A percentile compares a stretch with the other conserved stretches of the same genome.
Conservation (phyloP, 1,140 invertebrate species). For the Leptopilina clavipes region DNA sequence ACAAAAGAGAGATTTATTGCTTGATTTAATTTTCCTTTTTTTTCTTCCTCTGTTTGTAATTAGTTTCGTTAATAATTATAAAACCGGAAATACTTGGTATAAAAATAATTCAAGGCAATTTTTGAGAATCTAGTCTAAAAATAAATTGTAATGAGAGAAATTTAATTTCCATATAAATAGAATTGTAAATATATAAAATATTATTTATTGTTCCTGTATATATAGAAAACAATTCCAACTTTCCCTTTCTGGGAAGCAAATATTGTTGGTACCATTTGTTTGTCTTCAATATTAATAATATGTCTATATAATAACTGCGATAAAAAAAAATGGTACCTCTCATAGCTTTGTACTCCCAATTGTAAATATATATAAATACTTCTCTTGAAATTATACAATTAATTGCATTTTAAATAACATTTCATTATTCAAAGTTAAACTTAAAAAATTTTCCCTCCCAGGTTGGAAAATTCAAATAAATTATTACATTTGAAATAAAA, state of each 20-base stretch:
- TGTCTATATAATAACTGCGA: not conserved
- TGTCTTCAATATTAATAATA: slow-evolving; percentile 56
- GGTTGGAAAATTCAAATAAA: too few species aligned
- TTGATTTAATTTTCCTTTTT: not conserved
- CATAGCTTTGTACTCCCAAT: slow-evolving; percentile 45
- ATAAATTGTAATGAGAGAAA: not conserved
- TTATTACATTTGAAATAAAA: too few species aligned
- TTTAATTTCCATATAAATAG: not conserved
- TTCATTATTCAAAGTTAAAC: not conserved
- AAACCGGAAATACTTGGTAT: too few species aligned
- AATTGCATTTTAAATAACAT: not conserved
- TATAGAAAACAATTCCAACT: slow-evolving; percentile 5
- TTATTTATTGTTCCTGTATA: not conserved
- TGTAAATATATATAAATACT: slow-evolving; percentile 50
- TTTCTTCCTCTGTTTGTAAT: not conserved
- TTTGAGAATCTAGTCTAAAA: too few species aligned
- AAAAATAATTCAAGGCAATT: too few species aligned
- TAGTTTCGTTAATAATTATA: not conserved
- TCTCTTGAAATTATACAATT: slow-evolving; percentile 35
- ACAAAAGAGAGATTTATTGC: not conserved
- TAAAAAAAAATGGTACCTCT: slow-evolving; percentile 42
- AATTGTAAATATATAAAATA: slow-evolving; percentile 18
- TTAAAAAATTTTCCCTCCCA: not conserved
- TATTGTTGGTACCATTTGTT: slow-evolving; percentile 55
- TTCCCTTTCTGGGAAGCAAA: too few species aligned